Evolutionary conservation across 2,797 vertebrate genomes (phyloP).

Genomic region (Macrochelys suwanniensis): DNA sequence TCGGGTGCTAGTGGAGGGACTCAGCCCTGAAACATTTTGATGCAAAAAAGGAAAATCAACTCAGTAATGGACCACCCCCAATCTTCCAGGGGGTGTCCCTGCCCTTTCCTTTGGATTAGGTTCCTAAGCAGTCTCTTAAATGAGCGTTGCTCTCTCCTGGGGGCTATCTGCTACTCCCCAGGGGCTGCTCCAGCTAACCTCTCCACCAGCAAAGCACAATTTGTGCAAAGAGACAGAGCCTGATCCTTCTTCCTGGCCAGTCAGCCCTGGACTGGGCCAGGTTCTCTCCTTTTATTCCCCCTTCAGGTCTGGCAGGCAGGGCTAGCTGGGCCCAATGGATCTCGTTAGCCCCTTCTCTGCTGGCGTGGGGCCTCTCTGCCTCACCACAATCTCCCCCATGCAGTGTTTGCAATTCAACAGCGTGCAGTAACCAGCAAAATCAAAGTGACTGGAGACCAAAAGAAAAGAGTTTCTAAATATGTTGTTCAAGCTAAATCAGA

Average conservation of each 20-base stretch:
- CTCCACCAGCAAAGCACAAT: background rate
- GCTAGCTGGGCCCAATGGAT: background rate
- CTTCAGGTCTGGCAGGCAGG: background rate
- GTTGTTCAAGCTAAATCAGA: background rate
- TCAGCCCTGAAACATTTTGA: background rate
- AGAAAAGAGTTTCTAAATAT: slow-evolving; percentile 53
- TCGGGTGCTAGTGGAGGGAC: background rate
- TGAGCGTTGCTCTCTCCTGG: background rate
- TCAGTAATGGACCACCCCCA: background rate
- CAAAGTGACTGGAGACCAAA: slow-evolving; percentile 61
- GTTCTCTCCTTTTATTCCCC: background rate
- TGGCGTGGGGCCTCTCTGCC: background rate
- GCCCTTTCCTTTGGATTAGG: background rate
- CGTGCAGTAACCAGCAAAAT: slow-evolving; percentile 68
- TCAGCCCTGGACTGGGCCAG: background rate
- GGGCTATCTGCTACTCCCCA: background rate
- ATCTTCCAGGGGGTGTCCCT: background rate
- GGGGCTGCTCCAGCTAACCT: background rate
- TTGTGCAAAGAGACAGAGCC: background rate
- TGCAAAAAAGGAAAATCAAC: background rate
- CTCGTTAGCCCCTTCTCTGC: background rate
- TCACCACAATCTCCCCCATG: slow-evolving; percentile 19
- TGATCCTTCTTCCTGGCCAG: background rate
- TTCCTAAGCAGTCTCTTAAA: background rate
- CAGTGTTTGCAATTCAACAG: slow-evolving; percentile 51